Evolutionary conservation across 2,888 invertebrate genomes (phyloP).

Genomic region (Dromius quadrimaculatus): DNA sequence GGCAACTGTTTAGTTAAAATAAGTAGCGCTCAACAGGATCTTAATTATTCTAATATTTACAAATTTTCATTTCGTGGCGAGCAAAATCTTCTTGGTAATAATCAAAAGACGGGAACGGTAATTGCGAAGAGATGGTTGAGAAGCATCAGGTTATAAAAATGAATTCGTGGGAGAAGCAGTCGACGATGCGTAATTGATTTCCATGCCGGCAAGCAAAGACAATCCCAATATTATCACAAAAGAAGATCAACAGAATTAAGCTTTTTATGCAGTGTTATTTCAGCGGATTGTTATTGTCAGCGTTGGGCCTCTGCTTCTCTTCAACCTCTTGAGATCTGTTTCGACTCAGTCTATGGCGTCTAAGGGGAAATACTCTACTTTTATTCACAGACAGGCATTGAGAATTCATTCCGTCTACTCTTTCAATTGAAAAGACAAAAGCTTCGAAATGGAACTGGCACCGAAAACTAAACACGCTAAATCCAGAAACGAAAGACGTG

Average conservation of each 20-base stretch:
- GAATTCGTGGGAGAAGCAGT: not conserved
- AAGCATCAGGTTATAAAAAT: slow-evolving; percentile 25
- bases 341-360: slow-evolving; percentile 17
- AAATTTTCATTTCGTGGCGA: too few species aligned
- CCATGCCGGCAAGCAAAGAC: slow-evolving; percentile 28
- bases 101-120: not conserved
- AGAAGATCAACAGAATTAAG: slow-evolving; percentile 51
- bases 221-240: slow-evolving; percentile 48
- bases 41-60: not conserved
- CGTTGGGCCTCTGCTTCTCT: not conserved
- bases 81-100: too few species aligned
- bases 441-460: slow-evolving; percentile 53
- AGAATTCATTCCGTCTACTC: slow-evolving; percentile 61
- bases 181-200: slow-evolving; percentile 40
- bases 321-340: slow-evolving; percentile 36
- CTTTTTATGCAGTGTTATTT: slow-evolving; percentile 52
- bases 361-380: slow-evolving; percentile 40
- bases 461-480: slow-evolving; percentile 52
- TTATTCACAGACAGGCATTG: slow-evolving; percentile 58
- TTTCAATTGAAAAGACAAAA: slow-evolving; percentile 63
- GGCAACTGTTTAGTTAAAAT: too few species aligned
- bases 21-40: too few species aligned
- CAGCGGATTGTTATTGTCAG: slow-evolving; percentile 50
- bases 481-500: slow-evolving; percentile 50
- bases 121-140: not conserved